These are phyloP conservation scores for Crocallis elinguaria DNA, from an alignment of 2,888 invertebrate genomes.

Conservation along the genomic window DNA sequence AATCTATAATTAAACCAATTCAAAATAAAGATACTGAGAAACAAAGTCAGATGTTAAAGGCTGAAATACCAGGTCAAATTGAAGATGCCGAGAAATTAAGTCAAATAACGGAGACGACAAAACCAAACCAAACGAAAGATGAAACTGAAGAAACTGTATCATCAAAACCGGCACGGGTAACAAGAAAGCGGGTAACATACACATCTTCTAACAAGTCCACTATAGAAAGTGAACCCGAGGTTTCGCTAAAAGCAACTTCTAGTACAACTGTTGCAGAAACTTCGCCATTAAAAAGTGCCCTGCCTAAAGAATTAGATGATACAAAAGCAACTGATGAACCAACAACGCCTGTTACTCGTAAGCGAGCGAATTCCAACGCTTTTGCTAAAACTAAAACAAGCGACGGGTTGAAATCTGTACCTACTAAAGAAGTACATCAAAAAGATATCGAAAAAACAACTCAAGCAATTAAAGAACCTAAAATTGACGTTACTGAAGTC, in stretches of 20 bases:
- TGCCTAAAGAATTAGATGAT: conserved; percentile 10
- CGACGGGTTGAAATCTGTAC: too few species aligned
- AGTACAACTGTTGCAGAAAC: background rate
- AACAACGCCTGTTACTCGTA: conserved; percentile 28
- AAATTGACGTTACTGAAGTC: background rate
- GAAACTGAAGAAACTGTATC: conserved; percentile 3
- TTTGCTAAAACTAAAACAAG: conserved; percentile 24
- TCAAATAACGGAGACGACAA: background rate
- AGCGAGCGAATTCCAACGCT: conserved; percentile 25
- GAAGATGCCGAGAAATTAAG: background rate
- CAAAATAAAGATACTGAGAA: background rate
- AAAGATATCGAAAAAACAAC: too few species aligned
- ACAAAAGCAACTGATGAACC: conserved; percentile 11
- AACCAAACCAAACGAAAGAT: background rate
- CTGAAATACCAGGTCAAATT: background rate
- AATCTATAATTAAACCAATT: background rate
- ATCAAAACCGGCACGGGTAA: conserved; percentile 24
- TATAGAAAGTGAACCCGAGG: conserved; percentile 1
- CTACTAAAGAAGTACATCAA: too few species aligned
- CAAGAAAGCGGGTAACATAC: conserved; percentile 49
- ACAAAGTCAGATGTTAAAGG: background rate
- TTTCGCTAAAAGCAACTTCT: background rate
- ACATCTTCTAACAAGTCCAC: conserved; percentile 44
- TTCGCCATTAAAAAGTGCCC: background rate
- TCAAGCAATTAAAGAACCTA: conserved; percentile 13